phyloP scores from a whole-genome alignment of 2,888 invertebrate genomes.

The Tridacna gigas region DNA sequence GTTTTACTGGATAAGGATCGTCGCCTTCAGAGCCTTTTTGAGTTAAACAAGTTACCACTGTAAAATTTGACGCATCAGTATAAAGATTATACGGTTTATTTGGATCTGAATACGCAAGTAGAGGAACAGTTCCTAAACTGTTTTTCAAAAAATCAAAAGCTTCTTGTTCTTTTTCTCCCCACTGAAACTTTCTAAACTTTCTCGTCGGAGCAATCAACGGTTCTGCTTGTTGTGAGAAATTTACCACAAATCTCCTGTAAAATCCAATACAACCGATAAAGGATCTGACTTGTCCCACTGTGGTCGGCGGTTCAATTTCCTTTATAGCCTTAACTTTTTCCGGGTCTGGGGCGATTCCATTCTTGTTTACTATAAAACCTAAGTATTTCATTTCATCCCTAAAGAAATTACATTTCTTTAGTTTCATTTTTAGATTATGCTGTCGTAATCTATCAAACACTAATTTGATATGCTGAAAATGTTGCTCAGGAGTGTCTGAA shows the following conservation, averaged over 20 bases:
- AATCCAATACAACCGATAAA: background rate
- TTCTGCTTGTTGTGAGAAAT: background rate
- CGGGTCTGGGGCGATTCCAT: background rate
- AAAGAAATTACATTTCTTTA: background rate
- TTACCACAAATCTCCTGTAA: background rate
- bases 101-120: background rate
- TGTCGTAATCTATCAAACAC: background rate
- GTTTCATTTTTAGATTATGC: background rate
- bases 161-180: background rate
- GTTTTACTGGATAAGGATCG: background rate
- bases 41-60: background rate
- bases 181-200: background rate
- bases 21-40: background rate
- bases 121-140: background rate
- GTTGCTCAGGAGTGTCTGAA: background rate
- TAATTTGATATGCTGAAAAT: background rate
- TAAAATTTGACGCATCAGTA: background rate
- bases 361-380: background rate
- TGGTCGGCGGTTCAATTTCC: background rate
- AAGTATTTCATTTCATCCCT: background rate
- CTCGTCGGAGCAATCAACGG: background rate
- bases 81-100: background rate
- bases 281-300: background rate
- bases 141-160: slow-evolving; percentile 13
- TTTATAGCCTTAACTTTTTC: background rate